Evolutionary conservation across 2,113 vertebrate genomes (phyloP), one percentile per base, ranked within the genome.

Genomic region (Tilapia sparmanii): DNA sequence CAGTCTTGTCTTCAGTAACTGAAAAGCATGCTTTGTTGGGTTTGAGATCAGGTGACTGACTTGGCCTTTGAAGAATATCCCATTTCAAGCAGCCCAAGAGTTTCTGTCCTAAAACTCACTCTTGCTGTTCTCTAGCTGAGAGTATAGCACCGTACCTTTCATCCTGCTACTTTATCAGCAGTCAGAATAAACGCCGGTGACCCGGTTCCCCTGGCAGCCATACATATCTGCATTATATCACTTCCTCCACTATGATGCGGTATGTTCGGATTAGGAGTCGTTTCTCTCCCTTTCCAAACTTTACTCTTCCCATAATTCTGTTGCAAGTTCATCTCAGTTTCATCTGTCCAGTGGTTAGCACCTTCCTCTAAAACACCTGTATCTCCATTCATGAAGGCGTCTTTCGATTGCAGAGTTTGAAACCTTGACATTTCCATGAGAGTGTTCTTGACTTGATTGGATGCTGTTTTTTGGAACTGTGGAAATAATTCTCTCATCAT

Each of bases 401-500:
- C 66, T 73, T 16, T 73, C 24, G 5, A 73, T 73, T 73, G 38
- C 4, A 45, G 38, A 73, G 22, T 73, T 73, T 73, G 66, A 73
- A 45, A 3, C 38, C 6, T 66, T 66, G 61, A 66, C 33, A 66
- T 66, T 66, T 71, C 63, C 63, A n/a, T 0, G 7, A 42, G 66
- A 3, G 66, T 24, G 3, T 71, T 71, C 12, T 42, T 71, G 12
- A 10, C 66, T 71, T 42, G 38, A 24, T 16, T 24, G n/a, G n/a
- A 42, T 71, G 66, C 5, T 42, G 2, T 71, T 71, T 40, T 40
- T 68, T 24, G 3, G n/a, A 73, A 68, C 63, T 40, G 12, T 42
- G 2, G 35, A 71, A 40, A 1, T 24, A 42, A 71, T 42, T 24
- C 35, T 71, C 19, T 71, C 0, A 9, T 71, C 11, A 0, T 42